Percentiles rank a stretch among this genome's conserved stretches.
Evolutionary conservation across 2,113 vertebrate genomes (phyloP).

Genomic region (Prionailurus viverrinus): DNA sequence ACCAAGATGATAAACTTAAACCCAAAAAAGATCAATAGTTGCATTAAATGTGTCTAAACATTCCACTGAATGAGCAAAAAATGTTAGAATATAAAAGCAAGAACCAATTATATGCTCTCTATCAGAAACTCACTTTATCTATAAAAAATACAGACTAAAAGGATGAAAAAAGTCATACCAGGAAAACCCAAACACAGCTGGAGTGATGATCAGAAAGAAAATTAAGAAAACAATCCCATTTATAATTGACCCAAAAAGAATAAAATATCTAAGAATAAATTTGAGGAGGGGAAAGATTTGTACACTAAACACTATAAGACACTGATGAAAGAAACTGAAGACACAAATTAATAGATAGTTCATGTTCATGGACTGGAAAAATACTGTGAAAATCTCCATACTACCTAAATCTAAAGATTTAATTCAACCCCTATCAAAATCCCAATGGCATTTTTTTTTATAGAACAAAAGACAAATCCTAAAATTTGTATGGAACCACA

Average conservation of each 20-base stretch:
- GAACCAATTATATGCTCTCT: background rate
- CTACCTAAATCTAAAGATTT: too few relatives aligned
- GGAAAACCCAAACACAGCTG: background rate
- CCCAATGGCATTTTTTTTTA: background rate
- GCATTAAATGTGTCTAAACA: constrained; percentile 12
- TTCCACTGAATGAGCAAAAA: background rate
- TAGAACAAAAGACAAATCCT: background rate
- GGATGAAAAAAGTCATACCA: background rate
- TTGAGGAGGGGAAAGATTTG: too few relatives aligned
- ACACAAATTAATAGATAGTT: too few relatives aligned
- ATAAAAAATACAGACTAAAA: background rate
- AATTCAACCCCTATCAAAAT: too few relatives aligned
- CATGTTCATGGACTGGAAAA: too few relatives aligned
- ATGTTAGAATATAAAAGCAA: background rate
- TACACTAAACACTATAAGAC: too few relatives aligned
- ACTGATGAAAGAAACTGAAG: too few relatives aligned
- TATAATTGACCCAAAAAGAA: too few relatives aligned
- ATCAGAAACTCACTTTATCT: background rate
- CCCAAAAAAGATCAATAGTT: background rate
- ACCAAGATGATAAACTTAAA: background rate
- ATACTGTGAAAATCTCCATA: too few relatives aligned
- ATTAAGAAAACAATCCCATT: background rate
- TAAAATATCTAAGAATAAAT: too few relatives aligned
- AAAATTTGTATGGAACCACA: background rate
- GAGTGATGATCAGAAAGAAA: background rate